These are phyloP conservation scores for Drosophila virilis DNA, from an alignment of 1,140 invertebrate species.

Conservation along the genomic window DNA sequence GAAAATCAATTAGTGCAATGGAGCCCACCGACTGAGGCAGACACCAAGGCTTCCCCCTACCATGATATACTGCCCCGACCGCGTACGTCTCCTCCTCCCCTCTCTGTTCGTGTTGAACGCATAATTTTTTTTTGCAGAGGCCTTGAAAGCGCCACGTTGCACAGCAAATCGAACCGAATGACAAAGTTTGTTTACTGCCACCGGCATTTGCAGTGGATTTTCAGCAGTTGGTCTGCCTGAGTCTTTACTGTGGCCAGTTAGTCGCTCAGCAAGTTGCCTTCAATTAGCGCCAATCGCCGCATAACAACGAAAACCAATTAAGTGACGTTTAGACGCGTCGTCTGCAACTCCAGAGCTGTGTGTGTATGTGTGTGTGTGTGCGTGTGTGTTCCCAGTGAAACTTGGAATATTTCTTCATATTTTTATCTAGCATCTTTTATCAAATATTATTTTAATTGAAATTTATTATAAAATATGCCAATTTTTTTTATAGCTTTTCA, in stretches of 20 bases:
- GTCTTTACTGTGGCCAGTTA: slow-evolving; percentile 31
- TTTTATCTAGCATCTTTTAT: slow-evolving; percentile 31
- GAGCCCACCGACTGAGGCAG: slow-evolving; percentile 38
- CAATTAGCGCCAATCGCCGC: slow-evolving; percentile 77
- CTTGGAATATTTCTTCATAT: slow-evolving; percentile 3
- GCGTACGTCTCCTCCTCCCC: not conserved
- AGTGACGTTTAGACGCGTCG: slow-evolving; percentile 52
- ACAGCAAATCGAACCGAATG: slow-evolving; percentile 39
- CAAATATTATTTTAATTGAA: slow-evolving; percentile 45
- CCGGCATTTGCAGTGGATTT: slow-evolving; percentile 49
- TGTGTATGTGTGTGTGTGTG: too few species aligned
- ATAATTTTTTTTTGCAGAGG: slow-evolving; percentile 46
- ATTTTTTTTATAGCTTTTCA: too few species aligned
- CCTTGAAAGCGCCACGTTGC: slow-evolving; percentile 24
- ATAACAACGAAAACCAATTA: slow-evolving; percentile 79
- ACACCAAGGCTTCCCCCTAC: slow-evolving; percentile 26
- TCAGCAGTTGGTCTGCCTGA: slow-evolving; percentile 1
- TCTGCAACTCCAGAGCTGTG: not conserved
- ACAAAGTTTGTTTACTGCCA: slow-evolving; percentile 52
- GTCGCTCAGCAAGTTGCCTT: slow-evolving; percentile 68
- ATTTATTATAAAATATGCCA: slow-evolving; percentile 28
- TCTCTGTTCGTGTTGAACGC: slow-evolving; percentile 16
- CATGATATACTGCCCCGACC: not conserved
- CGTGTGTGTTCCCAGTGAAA: slow-evolving; percentile 14
- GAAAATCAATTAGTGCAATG: slow-evolving; percentile 69